These are phyloP conservation scores for Parnassius apollo DNA, from an alignment of 2,888 invertebrate species.

Conservation along the genomic window DNA sequence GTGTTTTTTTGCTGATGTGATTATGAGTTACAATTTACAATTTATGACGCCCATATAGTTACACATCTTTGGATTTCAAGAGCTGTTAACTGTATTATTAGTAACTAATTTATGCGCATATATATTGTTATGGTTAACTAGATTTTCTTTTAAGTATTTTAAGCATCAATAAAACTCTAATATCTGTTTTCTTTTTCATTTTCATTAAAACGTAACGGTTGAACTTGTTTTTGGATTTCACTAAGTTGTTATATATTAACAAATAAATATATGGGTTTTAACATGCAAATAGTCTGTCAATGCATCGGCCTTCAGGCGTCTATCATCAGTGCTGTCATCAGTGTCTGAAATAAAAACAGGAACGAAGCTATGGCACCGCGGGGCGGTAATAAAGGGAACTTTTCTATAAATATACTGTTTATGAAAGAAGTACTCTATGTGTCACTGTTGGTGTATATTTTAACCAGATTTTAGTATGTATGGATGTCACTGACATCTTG, in stretches of 20 bases:
- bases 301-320: slow-evolving; percentile 11
- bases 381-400: slow-evolving; percentile 24
- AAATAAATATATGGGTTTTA: no score
- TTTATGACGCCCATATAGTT: no score
- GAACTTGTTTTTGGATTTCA: no score
- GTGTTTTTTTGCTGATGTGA: no score
- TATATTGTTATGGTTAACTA: no score
- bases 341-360: slow-evolving; percentile 2
- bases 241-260: no score
- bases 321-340: slow-evolving; percentile 12
- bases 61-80: no score
- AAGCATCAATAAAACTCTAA: no score
- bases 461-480: slow-evolving; percentile 58
- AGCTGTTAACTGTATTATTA: not conserved
- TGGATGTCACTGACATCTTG: slow-evolving; percentile 75
- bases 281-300: not conserved
- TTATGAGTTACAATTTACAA: no score
- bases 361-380: slow-evolving; percentile 4
- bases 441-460: slow-evolving; percentile 43
- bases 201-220: no score
- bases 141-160: no score
- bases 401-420: slow-evolving; percentile 38
- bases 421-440: slow-evolving; percentile 36
- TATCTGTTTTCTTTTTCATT: no score
- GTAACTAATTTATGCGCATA: not conserved